Conservation (phyloP, 2,888 invertebrate species). For the Minunthozetes semirufus region DNA sequence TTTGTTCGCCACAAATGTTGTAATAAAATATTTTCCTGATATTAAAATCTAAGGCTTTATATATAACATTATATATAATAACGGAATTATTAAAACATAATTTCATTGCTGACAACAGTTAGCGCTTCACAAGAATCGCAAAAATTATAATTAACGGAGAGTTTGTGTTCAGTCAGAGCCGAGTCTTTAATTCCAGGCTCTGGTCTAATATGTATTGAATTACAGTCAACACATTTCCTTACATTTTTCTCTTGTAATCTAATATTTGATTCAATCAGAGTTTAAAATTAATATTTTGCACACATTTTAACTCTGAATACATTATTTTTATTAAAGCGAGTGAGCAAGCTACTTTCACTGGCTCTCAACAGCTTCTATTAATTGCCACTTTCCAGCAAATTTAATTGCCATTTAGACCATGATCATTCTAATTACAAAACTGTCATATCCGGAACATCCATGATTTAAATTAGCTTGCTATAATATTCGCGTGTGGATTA, state of each 20-base stretch:
- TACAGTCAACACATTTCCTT: constrained; percentile 8
- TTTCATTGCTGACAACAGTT: constrained; percentile 7
- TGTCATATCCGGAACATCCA: no score
- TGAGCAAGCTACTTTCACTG: no score
- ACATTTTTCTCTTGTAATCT: neutral
- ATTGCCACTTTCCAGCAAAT: no score
- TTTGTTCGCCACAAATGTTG: no score
- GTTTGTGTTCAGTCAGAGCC: neutral
- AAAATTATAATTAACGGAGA: constrained; percentile 19
- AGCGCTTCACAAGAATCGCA: no score
- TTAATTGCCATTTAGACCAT: no score
- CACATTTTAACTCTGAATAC: neutral
- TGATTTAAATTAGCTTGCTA: no score
- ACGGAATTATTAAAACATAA: neutral
- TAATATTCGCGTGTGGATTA: no score
- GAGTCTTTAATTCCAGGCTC: neutral
- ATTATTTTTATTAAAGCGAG: no score
- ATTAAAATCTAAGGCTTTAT: neutral
- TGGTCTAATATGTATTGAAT: neutral
- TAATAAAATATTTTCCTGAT: neutral
- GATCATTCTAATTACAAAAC: no score
- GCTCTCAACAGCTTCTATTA: no score
- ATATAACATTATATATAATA: neutral
- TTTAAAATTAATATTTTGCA: constrained; percentile 11
- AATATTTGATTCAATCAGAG: constrained; percentile 21